A percentile compares a stretch with the other conserved stretches of the same genome.
Conservation (phyloP, 2,888 invertebrate species). For the Pseudeuparius sepicola region DNA sequence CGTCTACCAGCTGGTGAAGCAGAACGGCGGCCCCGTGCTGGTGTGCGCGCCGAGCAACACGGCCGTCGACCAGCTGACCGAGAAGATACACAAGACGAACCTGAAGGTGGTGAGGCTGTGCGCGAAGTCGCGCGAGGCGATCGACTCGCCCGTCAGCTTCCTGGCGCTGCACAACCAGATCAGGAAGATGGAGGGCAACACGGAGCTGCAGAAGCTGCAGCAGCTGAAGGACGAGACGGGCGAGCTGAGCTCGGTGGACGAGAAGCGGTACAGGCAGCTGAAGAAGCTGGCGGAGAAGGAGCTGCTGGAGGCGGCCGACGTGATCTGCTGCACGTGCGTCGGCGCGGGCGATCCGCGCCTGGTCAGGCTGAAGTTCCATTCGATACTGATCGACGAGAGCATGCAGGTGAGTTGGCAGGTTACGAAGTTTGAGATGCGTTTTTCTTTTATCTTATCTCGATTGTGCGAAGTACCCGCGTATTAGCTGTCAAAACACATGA, state of each 20-base stretch:
- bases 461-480: not conserved
- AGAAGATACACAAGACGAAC: constrained; percentile 96
- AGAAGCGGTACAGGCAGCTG: constrained; percentile 71
- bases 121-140: constrained; percentile 96
- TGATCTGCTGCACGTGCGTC: constrained; percentile 98
- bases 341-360: constrained; percentile 95
- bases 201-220: constrained; percentile 90
- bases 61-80: constrained; percentile 97
- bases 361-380: constrained; percentile 88
- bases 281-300: constrained; percentile 88
- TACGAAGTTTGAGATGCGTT: constrained; percentile 38
- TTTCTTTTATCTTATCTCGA: constrained; percentile 1
- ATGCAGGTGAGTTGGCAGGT: constrained; percentile 44
- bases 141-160: constrained; percentile 95
- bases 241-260: constrained; percentile 90
- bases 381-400: constrained; percentile 93
- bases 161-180: constrained; percentile 96
- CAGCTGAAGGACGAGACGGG: constrained; percentile 97
- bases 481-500: too few relatives aligned
- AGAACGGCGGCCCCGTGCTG: constrained; percentile 87
- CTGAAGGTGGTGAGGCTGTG: constrained; percentile 73
- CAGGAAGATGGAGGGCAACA: constrained; percentile 84
- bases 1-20: constrained; percentile 94
- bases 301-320: constrained; percentile 90
- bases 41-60: constrained; percentile 99